Base-by-base conservation (phyloP, 2,113 vertebrate species). In the Chionodraco myersi region DNA sequence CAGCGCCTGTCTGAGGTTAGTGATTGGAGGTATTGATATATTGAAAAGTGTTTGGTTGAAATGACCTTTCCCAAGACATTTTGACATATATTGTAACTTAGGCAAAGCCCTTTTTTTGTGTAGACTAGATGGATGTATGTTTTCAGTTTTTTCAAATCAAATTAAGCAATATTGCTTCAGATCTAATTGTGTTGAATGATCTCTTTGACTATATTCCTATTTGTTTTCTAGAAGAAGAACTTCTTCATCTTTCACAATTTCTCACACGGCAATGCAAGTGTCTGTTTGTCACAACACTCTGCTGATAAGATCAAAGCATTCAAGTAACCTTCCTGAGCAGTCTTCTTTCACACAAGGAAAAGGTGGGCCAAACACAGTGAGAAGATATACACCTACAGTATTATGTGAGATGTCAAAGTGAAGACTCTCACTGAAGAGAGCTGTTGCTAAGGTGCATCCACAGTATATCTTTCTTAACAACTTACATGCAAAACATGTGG, bases 271-370 rank as follows among this genome's bases (percentile, higher is more conserved):
- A 36, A 30, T 13, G 13, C 23, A 26, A 59, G 6, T 58, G 21
- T 63, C 16, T 23, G 48, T 66, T 65, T 48, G 47, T 61, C 53
- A 30, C 58, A 6, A 47, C 52, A 54, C 60, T 45, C 53, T 12
- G 62, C 64, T 72, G 63, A 62, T 10, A 44, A 61, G 78, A 72
- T 72, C 45, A 47, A 65, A 75, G 8, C 69, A 72, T 41, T 61
- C 9, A 60, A 36, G 75, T 45, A 11, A 18, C 45, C 45, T 30
- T 45, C 14, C 23, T 45, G 23, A 57, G 41, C 36, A 48, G n/a
- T 53, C 48, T 12, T 21, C 23, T 10, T 23, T 63, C 6, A 54
- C 21, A 30, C 7, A 7, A 41, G 36, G 47, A n/a, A 7, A 6
- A 30, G 34, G 44, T 48, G 60, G 34, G 47, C 30, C 18, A 59